These are phyloP conservation scores for Hyla sarda DNA, from an alignment of 2,113 vertebrate genomes.

Conservation along the genomic window DNA sequence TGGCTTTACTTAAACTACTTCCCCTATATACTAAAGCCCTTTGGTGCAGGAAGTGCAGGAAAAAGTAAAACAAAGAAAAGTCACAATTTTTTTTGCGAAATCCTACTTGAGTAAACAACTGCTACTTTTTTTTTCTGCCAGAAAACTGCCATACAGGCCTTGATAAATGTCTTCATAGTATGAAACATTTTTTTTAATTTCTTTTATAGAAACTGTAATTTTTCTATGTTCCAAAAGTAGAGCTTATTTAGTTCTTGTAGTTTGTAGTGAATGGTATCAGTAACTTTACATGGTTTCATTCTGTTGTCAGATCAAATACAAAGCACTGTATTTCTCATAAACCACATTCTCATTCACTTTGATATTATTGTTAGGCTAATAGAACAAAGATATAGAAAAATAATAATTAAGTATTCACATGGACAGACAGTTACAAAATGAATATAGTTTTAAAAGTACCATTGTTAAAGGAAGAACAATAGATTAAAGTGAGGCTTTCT, in stretches of 20 bases:
- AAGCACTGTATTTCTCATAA: not conserved
- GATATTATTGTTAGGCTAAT: not conserved
- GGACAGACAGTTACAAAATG: not conserved
- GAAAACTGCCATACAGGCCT: too few relatives aligned
- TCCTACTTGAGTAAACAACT: too few relatives aligned
- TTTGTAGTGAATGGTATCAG: not conserved
- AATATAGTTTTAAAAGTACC: not conserved
- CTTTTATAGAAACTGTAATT: too few relatives aligned
- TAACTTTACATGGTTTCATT: not conserved
- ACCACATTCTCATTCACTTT: not conserved
- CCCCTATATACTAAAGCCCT: too few relatives aligned
- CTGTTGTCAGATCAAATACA: not conserved
- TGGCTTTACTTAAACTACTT: too few relatives aligned
- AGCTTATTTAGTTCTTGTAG: not conserved
- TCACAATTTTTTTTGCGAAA: too few relatives aligned
- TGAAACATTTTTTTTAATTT: too few relatives aligned
- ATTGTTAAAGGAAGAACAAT: not conserved
- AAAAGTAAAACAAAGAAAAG: too few relatives aligned
- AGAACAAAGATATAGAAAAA: not conserved
- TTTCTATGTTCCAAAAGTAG: too few relatives aligned
- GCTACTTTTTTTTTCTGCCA: too few relatives aligned
- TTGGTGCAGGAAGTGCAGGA: too few relatives aligned
- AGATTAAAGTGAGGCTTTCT: not conserved
- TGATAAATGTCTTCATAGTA: too few relatives aligned
- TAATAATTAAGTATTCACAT: not conserved